Conservation (phyloP, 1,140 invertebrate genomes). For the Heliconius hewitsoni region DNA sequence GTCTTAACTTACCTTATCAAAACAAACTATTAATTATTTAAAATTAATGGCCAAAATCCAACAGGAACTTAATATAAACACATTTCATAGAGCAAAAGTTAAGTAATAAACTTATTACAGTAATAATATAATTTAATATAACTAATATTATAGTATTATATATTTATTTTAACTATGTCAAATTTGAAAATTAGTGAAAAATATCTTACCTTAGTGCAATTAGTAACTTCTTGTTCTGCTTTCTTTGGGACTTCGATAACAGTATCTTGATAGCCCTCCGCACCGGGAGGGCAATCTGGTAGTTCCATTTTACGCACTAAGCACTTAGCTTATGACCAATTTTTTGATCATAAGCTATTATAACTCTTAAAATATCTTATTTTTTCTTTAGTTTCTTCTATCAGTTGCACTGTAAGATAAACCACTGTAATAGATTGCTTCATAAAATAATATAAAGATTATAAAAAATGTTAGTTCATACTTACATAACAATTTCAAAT, state of each 20-base stretch:
- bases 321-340: slow-evolving; percentile 74
- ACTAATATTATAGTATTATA: background rate
- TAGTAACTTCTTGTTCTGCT: slow-evolving; percentile 45
- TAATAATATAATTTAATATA: slow-evolving; percentile 1
- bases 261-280: slow-evolving; percentile 74
- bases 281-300: slow-evolving; percentile 72
- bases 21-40: background rate
- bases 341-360: slow-evolving; percentile 66
- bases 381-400: slow-evolving; percentile 24
- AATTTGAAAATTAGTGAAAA: slow-evolving; percentile 39
- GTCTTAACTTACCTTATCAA: background rate
- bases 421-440: slow-evolving; percentile 23
- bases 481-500: slow-evolving; percentile 22
- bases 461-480: slow-evolving; percentile 31
- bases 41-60: background rate
- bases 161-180: slow-evolving; percentile 3
- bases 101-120: slow-evolving; percentile 1
- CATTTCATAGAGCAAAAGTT: background rate
- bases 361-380: slow-evolving; percentile 26
- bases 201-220: slow-evolving; percentile 71
- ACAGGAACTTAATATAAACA: background rate
- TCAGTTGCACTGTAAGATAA: slow-evolving; percentile 36
- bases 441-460: slow-evolving; percentile 15
- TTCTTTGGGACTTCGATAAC: slow-evolving; percentile 68
- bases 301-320: slow-evolving; percentile 74